Evolutionary conservation across 2,113 vertebrate species (phyloP).

Genomic region (Microcebus tavaratra): DNA sequence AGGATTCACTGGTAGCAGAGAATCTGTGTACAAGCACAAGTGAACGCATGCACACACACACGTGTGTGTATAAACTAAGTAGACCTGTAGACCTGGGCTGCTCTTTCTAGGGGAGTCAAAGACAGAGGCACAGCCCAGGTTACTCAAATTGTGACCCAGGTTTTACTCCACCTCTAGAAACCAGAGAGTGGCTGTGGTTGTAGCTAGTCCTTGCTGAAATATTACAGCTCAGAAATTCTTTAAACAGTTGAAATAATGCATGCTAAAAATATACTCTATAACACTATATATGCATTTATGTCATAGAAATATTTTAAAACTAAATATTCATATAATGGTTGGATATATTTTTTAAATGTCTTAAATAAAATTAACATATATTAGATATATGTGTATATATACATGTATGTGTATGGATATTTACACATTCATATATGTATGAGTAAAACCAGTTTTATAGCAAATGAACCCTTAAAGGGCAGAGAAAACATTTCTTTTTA

Average conservation of each 20-base stretch:
- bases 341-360: not conserved
- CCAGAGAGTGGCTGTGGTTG: not conserved
- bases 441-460: not conserved
- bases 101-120: not conserved
- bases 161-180: not conserved
- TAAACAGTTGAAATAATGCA: not conserved
- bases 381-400: not conserved
- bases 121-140: not conserved
- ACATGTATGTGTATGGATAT: not conserved
- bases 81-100: not conserved
- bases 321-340: not conserved
- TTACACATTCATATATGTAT: not conserved
- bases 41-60: not conserved
- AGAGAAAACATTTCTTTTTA: not conserved
- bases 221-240: not conserved
- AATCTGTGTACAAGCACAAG: not conserved
- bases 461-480: conserved; percentile 8
- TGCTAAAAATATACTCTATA: not conserved
- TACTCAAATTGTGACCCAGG: not conserved
- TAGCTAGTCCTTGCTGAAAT: not conserved
- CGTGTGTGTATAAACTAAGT: not conserved
- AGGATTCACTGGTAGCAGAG: not conserved
- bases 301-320: not conserved
- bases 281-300: not conserved
- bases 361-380: not conserved